These are phyloP conservation scores for Papilio helenus DNA, from an alignment of 1,140 invertebrate genomes.

Conservation along the genomic window DNA sequence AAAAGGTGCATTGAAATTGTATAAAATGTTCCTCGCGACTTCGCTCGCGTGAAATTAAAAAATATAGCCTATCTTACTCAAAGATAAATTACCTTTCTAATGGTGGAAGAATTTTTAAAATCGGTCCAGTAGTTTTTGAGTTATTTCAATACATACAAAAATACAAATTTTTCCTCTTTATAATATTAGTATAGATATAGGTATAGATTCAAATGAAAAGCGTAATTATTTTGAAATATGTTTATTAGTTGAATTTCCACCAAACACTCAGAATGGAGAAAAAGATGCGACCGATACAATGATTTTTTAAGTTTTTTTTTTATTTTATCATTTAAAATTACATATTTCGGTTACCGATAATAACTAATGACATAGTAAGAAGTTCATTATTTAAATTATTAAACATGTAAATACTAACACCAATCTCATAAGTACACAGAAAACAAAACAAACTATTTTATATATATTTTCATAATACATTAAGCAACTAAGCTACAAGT, in stretches of 20 bases:
- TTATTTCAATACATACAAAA: no score
- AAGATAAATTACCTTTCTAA: no score
- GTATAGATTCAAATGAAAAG: no score
- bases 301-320: conserved; percentile 53
- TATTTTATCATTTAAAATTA: conserved; percentile 51
- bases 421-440: conserved; percentile 37
- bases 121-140: no score
- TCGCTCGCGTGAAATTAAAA: no score
- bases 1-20: no score
- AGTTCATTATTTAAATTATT: conserved; percentile 80
- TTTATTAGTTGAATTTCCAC: conserved; percentile 73
- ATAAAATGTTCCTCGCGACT: no score
- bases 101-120: no score
- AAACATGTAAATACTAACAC: conserved; percentile 51
- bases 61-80: no score
- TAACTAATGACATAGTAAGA: conserved; percentile 61
- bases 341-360: conserved; percentile 67
- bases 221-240: conserved; percentile 57
- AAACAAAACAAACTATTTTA: conserved; percentile 39
- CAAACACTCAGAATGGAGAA: conserved; percentile 76
- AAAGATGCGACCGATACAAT: conserved; percentile 75
- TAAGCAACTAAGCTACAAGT: background rate
- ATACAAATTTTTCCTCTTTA: no score
- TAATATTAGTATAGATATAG: no score
- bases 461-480: conserved; percentile 35